Evolutionary conservation across 2,888 invertebrate species (phyloP).

Genomic region (Dicycla oo): DNA sequence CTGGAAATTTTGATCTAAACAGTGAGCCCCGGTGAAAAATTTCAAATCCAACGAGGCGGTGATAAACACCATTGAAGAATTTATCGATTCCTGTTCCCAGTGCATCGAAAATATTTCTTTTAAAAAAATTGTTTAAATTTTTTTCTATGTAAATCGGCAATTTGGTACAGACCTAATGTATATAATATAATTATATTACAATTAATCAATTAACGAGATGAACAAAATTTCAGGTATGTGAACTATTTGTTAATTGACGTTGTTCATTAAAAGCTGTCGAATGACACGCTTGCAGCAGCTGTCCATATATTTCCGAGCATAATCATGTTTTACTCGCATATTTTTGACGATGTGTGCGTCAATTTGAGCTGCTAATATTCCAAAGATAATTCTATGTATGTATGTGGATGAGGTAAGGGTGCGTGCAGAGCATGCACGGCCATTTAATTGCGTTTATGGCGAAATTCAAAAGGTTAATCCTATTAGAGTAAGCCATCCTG

Average conservation of each 20-base stretch:
- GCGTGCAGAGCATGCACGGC: slow-evolving; percentile 71
- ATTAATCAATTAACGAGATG: slow-evolving; percentile 40
- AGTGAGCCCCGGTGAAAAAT: too few relatives aligned
- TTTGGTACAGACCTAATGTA: too few relatives aligned
- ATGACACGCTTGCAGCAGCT: slow-evolving; percentile 56
- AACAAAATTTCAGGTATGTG: slow-evolving; percentile 26
- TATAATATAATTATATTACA: too few relatives aligned
- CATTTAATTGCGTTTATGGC: slow-evolving; percentile 82
- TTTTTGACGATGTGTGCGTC: slow-evolving; percentile 58
- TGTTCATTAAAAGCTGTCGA: slow-evolving; percentile 48
- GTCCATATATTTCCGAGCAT: slow-evolving; percentile 44
- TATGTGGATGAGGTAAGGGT: slow-evolving; percentile 62
- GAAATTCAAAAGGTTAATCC: slow-evolving; percentile 84
- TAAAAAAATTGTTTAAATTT: too few relatives aligned
- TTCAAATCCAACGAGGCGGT: too few relatives aligned
- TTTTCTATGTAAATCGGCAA: too few relatives aligned
- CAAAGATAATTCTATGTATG: slow-evolving; percentile 57
- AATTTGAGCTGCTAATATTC: slow-evolving; percentile 53
- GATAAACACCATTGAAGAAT: too few relatives aligned
- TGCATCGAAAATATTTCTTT: too few relatives aligned
- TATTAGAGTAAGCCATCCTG: slow-evolving; percentile 74
- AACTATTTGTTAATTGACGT: slow-evolving; percentile 48
- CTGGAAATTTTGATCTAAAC: too few relatives aligned
- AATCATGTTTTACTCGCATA: slow-evolving; percentile 62
- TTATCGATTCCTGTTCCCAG: too few relatives aligned